Evolutionary conservation across 2,797 vertebrate species (phyloP).

Genomic region (Rhabdophis nuchalis): DNA sequence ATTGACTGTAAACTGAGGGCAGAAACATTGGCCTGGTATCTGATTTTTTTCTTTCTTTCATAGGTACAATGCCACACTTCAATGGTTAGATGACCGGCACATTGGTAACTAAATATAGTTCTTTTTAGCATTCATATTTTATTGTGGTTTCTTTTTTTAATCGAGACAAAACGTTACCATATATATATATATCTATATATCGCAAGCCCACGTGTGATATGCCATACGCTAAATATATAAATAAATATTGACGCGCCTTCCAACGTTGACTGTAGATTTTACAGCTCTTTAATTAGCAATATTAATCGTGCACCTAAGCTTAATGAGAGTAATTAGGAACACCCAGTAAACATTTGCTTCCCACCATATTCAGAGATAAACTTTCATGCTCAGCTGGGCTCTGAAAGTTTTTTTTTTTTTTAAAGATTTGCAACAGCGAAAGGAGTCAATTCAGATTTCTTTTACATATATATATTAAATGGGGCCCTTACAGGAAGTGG

Average conservation of each 20-base stretch:
- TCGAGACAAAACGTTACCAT: not conserved
- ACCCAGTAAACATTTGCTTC: constrained; percentile 71
- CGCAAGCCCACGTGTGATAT: not conserved
- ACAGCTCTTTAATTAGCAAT: constrained; percentile 73
- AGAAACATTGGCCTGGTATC: not conserved
- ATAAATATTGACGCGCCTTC: not conserved
- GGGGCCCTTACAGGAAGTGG: too few relatives aligned
- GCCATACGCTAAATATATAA: not conserved
- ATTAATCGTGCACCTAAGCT: constrained; percentile 77
- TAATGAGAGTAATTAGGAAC: constrained; percentile 76
- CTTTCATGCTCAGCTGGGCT: constrained; percentile 67
- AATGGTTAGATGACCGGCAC: too few relatives aligned
- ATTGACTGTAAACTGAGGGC: constrained; percentile 37
- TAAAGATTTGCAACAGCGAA: constrained; percentile 31
- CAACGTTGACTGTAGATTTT: constrained; percentile 55
- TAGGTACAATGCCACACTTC: not conserved
- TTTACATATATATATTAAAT: constrained; percentile 41
- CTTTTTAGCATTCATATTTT: too few relatives aligned
- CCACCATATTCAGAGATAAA: constrained; percentile 67
- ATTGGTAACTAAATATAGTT: too few relatives aligned
- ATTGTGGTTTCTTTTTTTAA: not conserved
- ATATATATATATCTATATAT: not conserved
- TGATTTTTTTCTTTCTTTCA: not conserved
- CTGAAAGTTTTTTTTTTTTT: constrained; percentile 55
- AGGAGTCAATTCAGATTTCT: constrained; percentile 31